A percentile compares a stretch with the other conserved stretches of the same genome.
Evolutionary conservation across 2,797 vertebrate genomes (phyloP).

Genomic region (Propithecus deckenii): DNA sequence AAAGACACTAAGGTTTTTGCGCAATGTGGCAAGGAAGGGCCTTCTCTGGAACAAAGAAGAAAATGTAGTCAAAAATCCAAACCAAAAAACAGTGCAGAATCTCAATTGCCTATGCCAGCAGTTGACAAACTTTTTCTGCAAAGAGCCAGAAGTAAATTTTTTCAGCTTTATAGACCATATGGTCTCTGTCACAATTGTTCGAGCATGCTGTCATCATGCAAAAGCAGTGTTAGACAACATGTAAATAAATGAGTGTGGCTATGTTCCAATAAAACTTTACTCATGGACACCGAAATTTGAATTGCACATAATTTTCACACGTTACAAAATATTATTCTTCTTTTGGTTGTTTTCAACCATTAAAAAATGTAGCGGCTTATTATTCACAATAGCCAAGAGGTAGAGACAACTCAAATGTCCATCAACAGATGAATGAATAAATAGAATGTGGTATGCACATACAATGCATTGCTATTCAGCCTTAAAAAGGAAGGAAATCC

Average conservation of each 20-base stretch:
- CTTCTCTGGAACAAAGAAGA: not conserved
- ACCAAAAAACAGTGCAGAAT: not conserved
- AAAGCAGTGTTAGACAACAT: not conserved
- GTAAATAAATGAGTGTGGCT: not conserved
- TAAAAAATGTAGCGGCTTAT: conserved; percentile 24
- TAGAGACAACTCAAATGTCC: not conserved
- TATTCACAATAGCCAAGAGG: not conserved
- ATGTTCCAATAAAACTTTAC: not conserved
- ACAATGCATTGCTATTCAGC: not conserved
- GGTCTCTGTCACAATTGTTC: not conserved
- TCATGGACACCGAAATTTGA: not conserved
- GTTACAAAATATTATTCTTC: not conserved
- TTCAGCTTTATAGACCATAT: not conserved
- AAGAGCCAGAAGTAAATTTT: conserved; percentile 41
- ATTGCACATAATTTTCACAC: not conserved
- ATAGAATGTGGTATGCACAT: not conserved
- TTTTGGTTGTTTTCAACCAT: not conserved
- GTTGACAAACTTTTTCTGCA: conserved; percentile 8
- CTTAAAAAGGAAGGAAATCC: not conserved
- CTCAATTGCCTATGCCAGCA: not conserved
- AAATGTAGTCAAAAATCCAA: not conserved
- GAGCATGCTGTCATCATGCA: not conserved
- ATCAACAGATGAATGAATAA: not conserved
- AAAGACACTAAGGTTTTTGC: not conserved
- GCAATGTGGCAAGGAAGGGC: not conserved